Conservation (phyloP, 2,888 invertebrate species). For the Tyria jacobaeae region DNA sequence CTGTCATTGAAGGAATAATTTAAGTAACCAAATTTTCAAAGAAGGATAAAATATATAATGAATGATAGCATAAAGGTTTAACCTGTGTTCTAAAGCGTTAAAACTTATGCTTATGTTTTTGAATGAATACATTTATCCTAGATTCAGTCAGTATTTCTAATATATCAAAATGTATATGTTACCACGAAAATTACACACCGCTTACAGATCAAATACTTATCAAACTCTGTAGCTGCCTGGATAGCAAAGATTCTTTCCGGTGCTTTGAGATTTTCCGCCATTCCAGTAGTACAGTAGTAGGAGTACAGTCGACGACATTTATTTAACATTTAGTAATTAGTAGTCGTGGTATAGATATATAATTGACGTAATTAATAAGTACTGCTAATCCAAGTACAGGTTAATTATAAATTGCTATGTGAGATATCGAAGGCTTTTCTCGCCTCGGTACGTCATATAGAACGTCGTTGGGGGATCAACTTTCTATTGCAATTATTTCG, state of each 20-base stretch:
- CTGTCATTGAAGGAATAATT: conserved; percentile 40
- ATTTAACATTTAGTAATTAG: too few relatives aligned
- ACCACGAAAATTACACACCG: not conserved
- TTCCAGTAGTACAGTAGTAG: not conserved
- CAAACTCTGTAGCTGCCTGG: not conserved
- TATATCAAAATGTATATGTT: too few relatives aligned
- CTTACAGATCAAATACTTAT: not conserved
- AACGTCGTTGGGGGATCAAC: too few relatives aligned
- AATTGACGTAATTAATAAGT: too few relatives aligned
- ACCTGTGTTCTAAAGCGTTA: not conserved
- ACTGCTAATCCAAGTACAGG: too few relatives aligned
- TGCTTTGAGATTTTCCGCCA: not conserved
- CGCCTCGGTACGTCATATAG: too few relatives aligned
- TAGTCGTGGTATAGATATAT: too few relatives aligned
- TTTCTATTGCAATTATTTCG: too few relatives aligned
- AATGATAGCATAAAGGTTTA: not conserved
- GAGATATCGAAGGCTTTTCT: too few relatives aligned
- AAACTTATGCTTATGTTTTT: too few relatives aligned
- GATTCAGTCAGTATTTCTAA: not conserved
- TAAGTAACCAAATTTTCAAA: conserved; percentile 24
- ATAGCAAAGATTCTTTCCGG: not conserved
- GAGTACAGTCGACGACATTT: not conserved
- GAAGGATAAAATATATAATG: too few relatives aligned
- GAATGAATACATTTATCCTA: not conserved
- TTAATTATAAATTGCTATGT: too few relatives aligned